phyloP scores from a whole-genome alignment of 2,888 invertebrate species.

The Gymnosoma rotundatum region DNA sequence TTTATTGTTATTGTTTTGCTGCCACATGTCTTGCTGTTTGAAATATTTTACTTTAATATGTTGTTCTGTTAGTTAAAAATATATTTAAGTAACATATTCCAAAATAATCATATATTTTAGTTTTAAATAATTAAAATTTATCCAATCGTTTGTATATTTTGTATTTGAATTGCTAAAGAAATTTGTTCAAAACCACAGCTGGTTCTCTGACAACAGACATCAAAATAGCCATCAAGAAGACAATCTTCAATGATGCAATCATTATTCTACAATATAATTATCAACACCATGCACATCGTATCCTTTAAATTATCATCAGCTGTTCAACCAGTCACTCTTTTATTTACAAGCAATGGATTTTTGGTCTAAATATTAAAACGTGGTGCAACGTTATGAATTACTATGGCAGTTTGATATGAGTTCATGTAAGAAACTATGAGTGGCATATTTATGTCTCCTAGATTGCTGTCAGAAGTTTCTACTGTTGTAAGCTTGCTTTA shows the following conservation, averaged over 20 bases:
- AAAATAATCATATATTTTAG: slow-evolving; percentile 16
- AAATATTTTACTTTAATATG: slow-evolving; percentile 54
- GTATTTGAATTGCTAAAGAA: not conserved
- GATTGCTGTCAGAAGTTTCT: not conserved
- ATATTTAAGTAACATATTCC: slow-evolving; percentile 10
- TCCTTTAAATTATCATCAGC: slow-evolving; percentile 45
- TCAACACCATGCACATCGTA: slow-evolving; percentile 28
- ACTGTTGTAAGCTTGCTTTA: slow-evolving; percentile 60
- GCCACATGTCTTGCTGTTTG: slow-evolving; percentile 49
- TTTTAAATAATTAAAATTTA: not conserved
- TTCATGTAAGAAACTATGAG: not conserved
- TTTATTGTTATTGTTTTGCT: slow-evolving; percentile 49
- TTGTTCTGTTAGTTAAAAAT: slow-evolving; percentile 36
- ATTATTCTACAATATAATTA: slow-evolving; percentile 34
- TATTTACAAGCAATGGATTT: not conserved
- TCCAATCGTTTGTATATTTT: not conserved
- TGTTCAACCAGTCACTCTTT: slow-evolving; percentile 12
- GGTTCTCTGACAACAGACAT: slow-evolving; percentile 63
- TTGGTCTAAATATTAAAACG: slow-evolving; percentile 2
- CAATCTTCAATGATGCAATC: slow-evolving; percentile 55
- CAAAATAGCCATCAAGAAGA: slow-evolving; percentile 63
- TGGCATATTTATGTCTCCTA: not conserved
- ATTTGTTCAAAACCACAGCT: slow-evolving; percentile 58
- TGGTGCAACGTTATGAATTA: not conserved
- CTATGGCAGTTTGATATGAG: not conserved